Conservation (phyloP, 2,888 invertebrate genomes). For the Graphium colonna region DNA sequence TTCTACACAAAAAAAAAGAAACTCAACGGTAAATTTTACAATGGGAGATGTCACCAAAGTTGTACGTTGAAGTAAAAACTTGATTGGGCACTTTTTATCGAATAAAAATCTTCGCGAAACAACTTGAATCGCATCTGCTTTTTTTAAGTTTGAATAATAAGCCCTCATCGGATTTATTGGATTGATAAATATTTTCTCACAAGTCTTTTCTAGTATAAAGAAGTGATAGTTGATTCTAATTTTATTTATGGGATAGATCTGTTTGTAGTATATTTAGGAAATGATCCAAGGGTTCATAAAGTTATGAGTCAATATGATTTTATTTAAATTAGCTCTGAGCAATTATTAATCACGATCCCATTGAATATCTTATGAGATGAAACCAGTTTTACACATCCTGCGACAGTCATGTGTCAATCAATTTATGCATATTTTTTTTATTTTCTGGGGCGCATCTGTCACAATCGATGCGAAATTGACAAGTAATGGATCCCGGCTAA, state of each 20-base stretch:
- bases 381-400: slow-evolving; percentile 46
- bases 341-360: slow-evolving; percentile 12
- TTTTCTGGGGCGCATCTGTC: slow-evolving; percentile 43
- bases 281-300: slow-evolving; percentile 17
- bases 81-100: slow-evolving; percentile 70
- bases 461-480: slow-evolving; percentile 54
- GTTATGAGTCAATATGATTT: slow-evolving; percentile 28
- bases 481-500: slow-evolving; percentile 54
- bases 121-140: slow-evolving; percentile 60
- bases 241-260: no score
- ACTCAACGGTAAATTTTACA: slow-evolving; percentile 65
- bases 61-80: slow-evolving; percentile 72
- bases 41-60: slow-evolving; percentile 62
- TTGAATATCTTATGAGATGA: slow-evolving; percentile 52
- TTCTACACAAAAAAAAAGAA: slow-evolving; percentile 46
- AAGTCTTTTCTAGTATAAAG: slow-evolving; percentile 29
- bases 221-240: slow-evolving; percentile 9
- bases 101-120: slow-evolving; percentile 53
- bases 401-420: slow-evolving; percentile 63
- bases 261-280: background rate
- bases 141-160: slow-evolving; percentile 49
- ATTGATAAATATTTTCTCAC: slow-evolving; percentile 60
- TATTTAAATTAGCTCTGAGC: slow-evolving; percentile 30
- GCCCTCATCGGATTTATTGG: slow-evolving; percentile 41
- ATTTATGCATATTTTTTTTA: slow-evolving; percentile 44